phyloP scores from a whole-genome alignment of 2,888 invertebrate species.

The Allolobophora icterica region DNA sequence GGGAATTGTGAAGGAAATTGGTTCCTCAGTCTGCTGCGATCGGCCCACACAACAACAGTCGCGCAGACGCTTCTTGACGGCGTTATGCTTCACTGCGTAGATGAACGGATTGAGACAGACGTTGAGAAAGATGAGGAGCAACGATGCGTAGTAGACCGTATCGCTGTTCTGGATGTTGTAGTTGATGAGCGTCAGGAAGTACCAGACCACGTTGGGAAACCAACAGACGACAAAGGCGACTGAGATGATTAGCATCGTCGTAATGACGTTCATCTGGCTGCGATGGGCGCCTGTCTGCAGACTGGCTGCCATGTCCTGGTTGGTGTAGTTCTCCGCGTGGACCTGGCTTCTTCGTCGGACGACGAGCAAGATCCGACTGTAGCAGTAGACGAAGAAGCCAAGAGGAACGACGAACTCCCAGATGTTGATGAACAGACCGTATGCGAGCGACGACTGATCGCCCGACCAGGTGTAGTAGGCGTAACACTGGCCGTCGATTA shows the following conservation, averaged over 20 bases:
- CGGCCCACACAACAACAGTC: background rate
- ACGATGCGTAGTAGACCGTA: constrained; percentile 19
- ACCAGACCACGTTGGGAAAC: constrained; percentile 18
- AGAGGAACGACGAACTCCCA: constrained; percentile 27
- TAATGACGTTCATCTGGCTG: background rate
- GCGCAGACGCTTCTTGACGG: background rate
- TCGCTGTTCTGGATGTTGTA: background rate
- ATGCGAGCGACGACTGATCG: background rate
- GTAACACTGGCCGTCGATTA: background rate
- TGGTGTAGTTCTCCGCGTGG: background rate
- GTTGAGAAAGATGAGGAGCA: background rate
- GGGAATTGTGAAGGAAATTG: no score
- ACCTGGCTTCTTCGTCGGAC: background rate
- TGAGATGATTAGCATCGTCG: background rate
- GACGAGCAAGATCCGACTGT: background rate
- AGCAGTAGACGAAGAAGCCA: background rate
- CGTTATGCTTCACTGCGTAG: constrained; percentile 13
- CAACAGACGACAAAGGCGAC: background rate
- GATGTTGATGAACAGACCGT: constrained; percentile 22
- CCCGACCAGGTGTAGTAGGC: background rate
- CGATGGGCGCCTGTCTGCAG: background rate
- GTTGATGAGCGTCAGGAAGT: constrained; percentile 22
- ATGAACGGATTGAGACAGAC: constrained; percentile 24
- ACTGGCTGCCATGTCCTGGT: no score
- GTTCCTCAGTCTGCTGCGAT: background rate